These are phyloP conservation scores for Pristionchus pacificus DNA, from an alignment of 1,140 invertebrate genomes.

Conservation along the genomic window DNA sequence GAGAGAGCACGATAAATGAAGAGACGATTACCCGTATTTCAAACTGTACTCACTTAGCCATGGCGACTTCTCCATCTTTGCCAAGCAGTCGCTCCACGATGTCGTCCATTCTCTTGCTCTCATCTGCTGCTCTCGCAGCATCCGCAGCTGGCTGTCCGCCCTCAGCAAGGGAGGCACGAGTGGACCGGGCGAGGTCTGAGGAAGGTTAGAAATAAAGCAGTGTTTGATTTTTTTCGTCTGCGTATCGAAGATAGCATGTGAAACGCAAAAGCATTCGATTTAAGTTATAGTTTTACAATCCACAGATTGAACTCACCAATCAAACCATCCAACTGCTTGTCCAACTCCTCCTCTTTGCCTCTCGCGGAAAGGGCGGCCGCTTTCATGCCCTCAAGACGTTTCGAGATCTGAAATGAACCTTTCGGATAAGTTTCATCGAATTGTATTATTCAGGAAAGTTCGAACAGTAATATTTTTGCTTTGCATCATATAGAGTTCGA, in stretches of 20 bases:
- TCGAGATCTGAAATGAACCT: not conserved
- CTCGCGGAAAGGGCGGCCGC: conserved; percentile 61
- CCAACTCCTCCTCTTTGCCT: conserved; percentile 62
- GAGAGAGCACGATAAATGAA: too few species aligned
- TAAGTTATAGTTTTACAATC: not conserved
- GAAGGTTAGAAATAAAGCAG: too few species aligned
- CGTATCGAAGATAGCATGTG: too few species aligned
- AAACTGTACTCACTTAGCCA: conserved; percentile 38
- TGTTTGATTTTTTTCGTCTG: too few species aligned
- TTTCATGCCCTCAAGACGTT: not conserved
- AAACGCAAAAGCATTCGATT: too few species aligned
- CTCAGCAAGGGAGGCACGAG: not conserved
- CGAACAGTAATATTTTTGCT: too few species aligned
- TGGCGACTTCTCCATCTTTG: conserved; percentile 41
- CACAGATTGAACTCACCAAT: conserved; percentile 62
- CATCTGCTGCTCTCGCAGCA: not conserved
- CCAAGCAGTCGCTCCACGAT: conserved; percentile 63
- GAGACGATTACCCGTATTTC: too few species aligned
- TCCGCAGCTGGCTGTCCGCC: not conserved
- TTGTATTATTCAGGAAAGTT: not conserved
- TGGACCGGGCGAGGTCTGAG: too few species aligned
- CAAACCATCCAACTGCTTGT: conserved; percentile 73
- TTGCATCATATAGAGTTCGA: too few species aligned
- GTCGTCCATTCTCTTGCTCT: not conserved
- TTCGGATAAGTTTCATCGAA: too few species aligned